Conservation (phyloP, 30 jellyfish, hydroid and myxozoan genomes). For the Rhopilema esculentum region DNA sequence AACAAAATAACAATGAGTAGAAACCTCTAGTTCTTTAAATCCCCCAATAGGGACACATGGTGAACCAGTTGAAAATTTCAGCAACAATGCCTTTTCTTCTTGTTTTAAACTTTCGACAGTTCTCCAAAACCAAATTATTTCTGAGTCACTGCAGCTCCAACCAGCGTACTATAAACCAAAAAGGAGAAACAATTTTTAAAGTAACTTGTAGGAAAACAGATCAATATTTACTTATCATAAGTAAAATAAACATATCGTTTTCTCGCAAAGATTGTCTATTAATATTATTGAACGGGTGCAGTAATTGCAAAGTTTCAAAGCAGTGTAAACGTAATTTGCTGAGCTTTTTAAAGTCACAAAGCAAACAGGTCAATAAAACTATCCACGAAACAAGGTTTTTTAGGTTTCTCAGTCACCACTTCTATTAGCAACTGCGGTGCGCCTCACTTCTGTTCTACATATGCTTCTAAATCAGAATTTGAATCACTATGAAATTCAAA, state of each 20-base stretch:
- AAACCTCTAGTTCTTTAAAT: constrained; percentile 67
- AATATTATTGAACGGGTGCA: neutral
- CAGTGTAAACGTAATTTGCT: too few species aligned
- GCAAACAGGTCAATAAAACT: too few species aligned
- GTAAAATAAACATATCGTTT: neutral
- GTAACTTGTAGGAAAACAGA: neutral
- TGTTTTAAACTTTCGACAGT: constrained; percentile 65
- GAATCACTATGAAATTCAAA: too few species aligned
- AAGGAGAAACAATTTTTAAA: neutral
- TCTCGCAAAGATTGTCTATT: neutral
- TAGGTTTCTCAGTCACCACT: too few species aligned
- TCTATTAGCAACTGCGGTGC: too few species aligned
- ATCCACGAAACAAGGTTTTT: too few species aligned
- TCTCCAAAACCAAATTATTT: constrained; percentile 87
- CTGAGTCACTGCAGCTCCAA: constrained; percentile 37
- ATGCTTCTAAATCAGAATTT: too few species aligned
- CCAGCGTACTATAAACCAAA: constrained; percentile 65
- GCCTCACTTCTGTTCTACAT: too few species aligned
- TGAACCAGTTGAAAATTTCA: constrained; percentile 82
- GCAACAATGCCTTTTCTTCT: constrained; percentile 85
- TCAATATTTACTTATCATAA: neutral
- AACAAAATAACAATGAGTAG: neutral
- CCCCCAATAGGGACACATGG: constrained; percentile 98
- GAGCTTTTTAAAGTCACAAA: too few species aligned
- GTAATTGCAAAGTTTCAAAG: neutral